A percentile compares a stretch with the other conserved stretches of the same genome.
phyloP scores from a whole-genome alignment of 2,113 vertebrate species.

The Nicator chloris region DNA sequence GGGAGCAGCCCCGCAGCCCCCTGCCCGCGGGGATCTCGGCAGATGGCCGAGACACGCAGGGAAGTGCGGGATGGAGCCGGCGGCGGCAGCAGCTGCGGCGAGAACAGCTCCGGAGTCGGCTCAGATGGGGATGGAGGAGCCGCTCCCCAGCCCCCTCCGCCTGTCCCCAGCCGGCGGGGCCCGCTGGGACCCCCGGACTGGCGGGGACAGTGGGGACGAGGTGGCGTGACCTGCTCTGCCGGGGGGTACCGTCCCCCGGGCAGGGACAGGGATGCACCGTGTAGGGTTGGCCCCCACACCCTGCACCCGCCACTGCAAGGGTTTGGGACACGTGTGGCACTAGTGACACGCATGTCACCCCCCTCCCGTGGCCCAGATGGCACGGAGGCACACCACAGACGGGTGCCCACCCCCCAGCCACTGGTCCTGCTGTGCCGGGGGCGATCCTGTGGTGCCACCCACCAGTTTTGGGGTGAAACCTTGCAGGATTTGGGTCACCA shows the following conservation, averaged over 20 bases:
- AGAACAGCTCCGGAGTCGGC: background rate
- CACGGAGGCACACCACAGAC: accelerated
- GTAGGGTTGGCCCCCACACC: background rate
- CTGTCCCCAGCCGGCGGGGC: background rate
- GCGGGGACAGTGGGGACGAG: background rate
- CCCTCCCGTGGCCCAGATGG: background rate
- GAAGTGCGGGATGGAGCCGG: accelerated
- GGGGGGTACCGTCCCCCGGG: accelerated
- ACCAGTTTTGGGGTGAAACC: background rate
- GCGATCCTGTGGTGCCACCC: accelerated
- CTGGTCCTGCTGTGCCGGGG: accelerated
- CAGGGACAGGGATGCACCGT: accelerated
- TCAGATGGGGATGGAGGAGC: background rate
- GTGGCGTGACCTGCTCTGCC: background rate
- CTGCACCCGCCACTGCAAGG: background rate
- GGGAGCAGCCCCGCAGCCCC: background rate
- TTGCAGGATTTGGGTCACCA: background rate
- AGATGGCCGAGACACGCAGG: background rate
- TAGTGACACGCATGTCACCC: accelerated
- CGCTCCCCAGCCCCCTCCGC: background rate
- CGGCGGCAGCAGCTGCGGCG: background rate
- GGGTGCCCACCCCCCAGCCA: background rate
- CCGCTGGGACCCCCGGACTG: accelerated
- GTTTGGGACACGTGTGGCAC: background rate
- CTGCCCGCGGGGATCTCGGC: background rate